Evolutionary conservation across 2,113 vertebrate species (phyloP).

Genomic region (Calidris pugnax): DNA sequence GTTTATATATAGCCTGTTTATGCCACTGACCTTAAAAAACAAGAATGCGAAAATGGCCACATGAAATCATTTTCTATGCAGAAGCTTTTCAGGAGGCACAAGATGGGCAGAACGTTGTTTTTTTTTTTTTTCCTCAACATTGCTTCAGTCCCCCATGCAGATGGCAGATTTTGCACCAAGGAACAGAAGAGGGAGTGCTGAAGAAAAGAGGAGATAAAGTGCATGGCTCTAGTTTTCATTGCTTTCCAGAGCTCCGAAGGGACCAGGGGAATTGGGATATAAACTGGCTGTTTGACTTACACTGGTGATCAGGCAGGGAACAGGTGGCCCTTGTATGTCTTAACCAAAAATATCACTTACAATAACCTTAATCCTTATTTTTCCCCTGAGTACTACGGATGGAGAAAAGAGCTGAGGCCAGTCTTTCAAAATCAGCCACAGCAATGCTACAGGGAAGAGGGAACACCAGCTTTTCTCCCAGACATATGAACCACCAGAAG

Average conservation of each 20-base stretch:
- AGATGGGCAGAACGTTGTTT: not conserved
- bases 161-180: not conserved
- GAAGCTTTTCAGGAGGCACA: not conserved
- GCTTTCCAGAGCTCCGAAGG: not conserved
- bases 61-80: not conserved
- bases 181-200: not conserved
- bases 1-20: not conserved
- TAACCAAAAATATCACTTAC: slow-evolving; percentile 48
- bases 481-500: not conserved
- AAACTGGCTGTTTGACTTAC: not conserved
- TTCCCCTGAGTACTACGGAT: not conserved
- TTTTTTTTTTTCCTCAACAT: not conserved
- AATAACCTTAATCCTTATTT: slow-evolving; percentile 30
- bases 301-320: not conserved
- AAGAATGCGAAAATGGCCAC: not conserved
- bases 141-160: not conserved
- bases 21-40: not conserved
- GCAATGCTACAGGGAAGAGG: not conserved
- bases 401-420: not conserved
- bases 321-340: slow-evolving; percentile 23
- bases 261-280: not conserved
- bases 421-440: not conserved
- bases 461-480: not conserved
- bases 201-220: not conserved
- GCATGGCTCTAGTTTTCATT: not conserved